These are phyloP conservation scores for Lepidonotus clava DNA, from an alignment of 2,888 invertebrate species.

Conservation along the genomic window DNA sequence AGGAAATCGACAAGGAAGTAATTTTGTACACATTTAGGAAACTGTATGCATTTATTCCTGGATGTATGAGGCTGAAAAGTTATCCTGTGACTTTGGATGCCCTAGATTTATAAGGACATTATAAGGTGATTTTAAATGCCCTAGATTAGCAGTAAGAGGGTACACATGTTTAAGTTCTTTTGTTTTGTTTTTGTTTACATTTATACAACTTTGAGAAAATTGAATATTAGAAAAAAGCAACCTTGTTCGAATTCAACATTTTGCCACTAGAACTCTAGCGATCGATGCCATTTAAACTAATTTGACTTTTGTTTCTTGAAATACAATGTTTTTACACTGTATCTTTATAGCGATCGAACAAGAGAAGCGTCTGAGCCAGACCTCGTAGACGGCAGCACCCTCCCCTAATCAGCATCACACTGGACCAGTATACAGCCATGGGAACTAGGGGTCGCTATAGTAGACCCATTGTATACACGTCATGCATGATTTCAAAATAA, in stretches of 20 bases:
- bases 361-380: conserved; percentile 33
- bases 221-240: no score
- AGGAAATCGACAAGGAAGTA: no score
- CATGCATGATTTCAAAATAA: neutral
- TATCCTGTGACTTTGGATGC: no score
- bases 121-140: no score
- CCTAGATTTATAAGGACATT: no score
- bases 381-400: neutral
- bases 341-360: conserved; percentile 16
- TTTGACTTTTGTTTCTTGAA: neutral
- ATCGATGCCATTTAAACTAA: neutral
- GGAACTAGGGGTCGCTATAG: neutral
- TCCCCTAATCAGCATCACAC: neutral
- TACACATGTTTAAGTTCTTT: neutral
- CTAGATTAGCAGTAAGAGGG: no score
- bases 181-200: neutral
- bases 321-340: neutral
- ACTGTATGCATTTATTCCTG: neutral
- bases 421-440: neutral
- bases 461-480: neutral
- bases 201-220: no score
- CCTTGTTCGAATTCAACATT: no score
- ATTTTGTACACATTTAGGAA: neutral
- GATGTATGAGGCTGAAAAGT: no score
- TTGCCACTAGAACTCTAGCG: no score